Conservation (phyloP, 1,140 invertebrate genomes). For the Drosophila carrolli region DNA sequence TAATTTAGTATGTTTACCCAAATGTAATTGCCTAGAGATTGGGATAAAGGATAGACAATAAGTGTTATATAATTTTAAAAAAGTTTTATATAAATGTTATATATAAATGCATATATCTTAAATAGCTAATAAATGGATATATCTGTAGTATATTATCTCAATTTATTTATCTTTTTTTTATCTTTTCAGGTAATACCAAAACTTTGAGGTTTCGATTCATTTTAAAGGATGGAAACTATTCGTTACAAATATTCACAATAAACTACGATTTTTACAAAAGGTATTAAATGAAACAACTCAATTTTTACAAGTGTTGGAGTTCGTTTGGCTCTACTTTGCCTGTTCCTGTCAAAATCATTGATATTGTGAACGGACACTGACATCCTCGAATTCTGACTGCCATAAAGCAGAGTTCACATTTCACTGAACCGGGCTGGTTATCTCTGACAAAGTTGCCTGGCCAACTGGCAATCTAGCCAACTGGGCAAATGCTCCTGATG, state of each 20-base stretch:
- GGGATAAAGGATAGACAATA: not conserved
- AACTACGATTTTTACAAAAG: not conserved
- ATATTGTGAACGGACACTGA: slow-evolving; percentile 52
- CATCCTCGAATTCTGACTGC: slow-evolving; percentile 29
- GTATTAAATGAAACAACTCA: not conserved
- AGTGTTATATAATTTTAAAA: not conserved
- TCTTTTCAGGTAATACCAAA: slow-evolving; percentile 22
- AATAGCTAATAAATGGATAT: not conserved
- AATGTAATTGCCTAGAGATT: no score
- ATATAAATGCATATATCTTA: no score
- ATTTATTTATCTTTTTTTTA: not conserved
- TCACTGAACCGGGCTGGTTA: slow-evolving; percentile 38
- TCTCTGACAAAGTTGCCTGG: slow-evolving; percentile 47
- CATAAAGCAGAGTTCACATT: slow-evolving; percentile 61
- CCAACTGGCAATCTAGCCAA: slow-evolving; percentile 12
- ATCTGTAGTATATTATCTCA: not conserved
- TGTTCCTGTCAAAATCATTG: slow-evolving; percentile 38
- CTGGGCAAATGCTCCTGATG: slow-evolving; percentile 22
- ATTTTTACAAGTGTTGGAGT: slow-evolving; percentile 1
- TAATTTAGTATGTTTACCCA: no score
- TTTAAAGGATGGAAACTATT: no score
- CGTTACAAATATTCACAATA: no score
- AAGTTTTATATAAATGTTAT: no score
- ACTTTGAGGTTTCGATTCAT: not conserved
- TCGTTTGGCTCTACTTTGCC: slow-evolving; percentile 27